Evolutionary conservation across 2,888 invertebrate genomes (phyloP).

Genomic region (Ptycholaimellus sp.): DNA sequence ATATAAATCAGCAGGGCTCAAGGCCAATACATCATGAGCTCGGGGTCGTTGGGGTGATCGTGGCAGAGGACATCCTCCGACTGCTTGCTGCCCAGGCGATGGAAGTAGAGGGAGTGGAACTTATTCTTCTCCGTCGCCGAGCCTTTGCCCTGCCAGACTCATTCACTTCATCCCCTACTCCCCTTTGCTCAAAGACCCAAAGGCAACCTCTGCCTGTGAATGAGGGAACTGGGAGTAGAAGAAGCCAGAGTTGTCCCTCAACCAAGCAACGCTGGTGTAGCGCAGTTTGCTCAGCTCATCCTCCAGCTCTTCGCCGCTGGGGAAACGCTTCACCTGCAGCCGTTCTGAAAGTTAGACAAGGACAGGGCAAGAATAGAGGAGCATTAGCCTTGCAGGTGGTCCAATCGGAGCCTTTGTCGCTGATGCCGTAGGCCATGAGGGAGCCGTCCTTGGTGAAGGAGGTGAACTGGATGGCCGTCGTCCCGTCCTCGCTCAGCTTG

Average conservation of each 20-base stretch:
- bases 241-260: slow-evolving; percentile 71
- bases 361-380: slow-evolving; percentile 2
- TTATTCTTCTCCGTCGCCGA: slow-evolving; percentile 63
- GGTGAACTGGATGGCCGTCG: slow-evolving; percentile 48
- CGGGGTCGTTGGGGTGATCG: slow-evolving; percentile 67
- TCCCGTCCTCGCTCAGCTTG: slow-evolving; percentile 64
- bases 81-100: slow-evolving; percentile 59
- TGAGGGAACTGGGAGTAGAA: slow-evolving; percentile 41
- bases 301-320: slow-evolving; percentile 49
- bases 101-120: slow-evolving; percentile 80
- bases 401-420: slow-evolving; percentile 87
- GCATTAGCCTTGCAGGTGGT: slow-evolving; percentile 42
- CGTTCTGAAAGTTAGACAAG: neutral
- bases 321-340: neutral
- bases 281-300: slow-evolving; percentile 75
- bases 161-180: too few relatives aligned
- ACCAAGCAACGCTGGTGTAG: slow-evolving; percentile 73
- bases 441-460: slow-evolving; percentile 68
- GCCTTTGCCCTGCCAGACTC: slow-evolving; percentile 42
- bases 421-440: slow-evolving; percentile 67
- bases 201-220: slow-evolving; percentile 7
- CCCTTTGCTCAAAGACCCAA: neutral
- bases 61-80: slow-evolving; percentile 58
- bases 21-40: slow-evolving; percentile 50
- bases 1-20: neutral